Evolutionary conservation across 2,797 vertebrate species (phyloP), one percentile per base, ranked within the genome.

Genomic region (Champsocephalus esox): DNA sequence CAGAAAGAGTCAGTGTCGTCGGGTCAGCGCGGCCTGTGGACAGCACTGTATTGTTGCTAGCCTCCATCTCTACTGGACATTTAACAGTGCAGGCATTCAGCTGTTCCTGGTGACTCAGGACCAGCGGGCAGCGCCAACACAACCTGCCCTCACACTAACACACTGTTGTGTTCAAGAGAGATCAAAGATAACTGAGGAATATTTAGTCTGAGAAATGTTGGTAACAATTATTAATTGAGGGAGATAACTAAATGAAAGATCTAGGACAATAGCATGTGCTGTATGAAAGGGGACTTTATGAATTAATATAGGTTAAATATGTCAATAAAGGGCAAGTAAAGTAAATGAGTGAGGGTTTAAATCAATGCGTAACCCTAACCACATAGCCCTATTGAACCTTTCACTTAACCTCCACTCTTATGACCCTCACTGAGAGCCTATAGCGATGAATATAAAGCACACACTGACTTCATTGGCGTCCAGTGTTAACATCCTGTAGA

Each of bases 41-140:
- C 90, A 93, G 91, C 89, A 70, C 58, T 60, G 86, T 84, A 93
- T 94, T 95, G 93, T 95, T 89, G 81, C 49, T 64, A 66, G 85
- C 83, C 75, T 84, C 75, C 65, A 76, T 79, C 75, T 75, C 81
- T 86, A 81, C 87, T 87, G 87, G 85, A 87, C 80, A 56, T 80
- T 78, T 43, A 87, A 92, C 92, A 93, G 85, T 92, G 89, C 66
- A 54, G 56, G 70, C 91, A 92, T 93, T 94, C 83, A 93, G 71
- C n/a, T 48, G 86, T 73, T 68, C 65, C 52, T 83, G 88, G 81
- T 94, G 93, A 93, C 70, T 94, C 93, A 91, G 90, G 88, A 91
- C 75, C 83, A 80, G 87, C 52, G 48, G 73, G 66, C 84, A 81
- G 76, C 41, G 12, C 81, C 81, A 71, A 79, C 84, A 86, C 70